Percentiles rank a stretch among this genome's conserved stretches.
phyloP scores from a whole-genome alignment of 2,888 invertebrate species.

The Caenorhabditis sp. region DNA sequence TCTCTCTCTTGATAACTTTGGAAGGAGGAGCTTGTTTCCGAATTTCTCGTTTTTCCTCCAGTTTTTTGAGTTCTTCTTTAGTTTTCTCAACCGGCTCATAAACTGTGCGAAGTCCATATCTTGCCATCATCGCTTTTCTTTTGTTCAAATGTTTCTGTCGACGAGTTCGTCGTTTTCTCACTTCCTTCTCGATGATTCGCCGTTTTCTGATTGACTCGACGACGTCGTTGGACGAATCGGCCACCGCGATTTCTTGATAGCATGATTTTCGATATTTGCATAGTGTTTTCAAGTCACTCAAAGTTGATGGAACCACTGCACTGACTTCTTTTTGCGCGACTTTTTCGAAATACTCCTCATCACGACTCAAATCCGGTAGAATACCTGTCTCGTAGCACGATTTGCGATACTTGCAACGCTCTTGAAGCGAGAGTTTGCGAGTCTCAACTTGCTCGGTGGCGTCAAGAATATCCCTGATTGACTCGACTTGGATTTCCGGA shows the following conservation, averaged over 20 bases:
- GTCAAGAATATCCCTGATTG: conserved; percentile 34
- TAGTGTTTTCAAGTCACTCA: conserved; percentile 47
- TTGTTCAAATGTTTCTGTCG: conserved; percentile 25
- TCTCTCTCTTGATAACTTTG: conserved; percentile 24
- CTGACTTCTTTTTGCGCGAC: conserved; percentile 36
- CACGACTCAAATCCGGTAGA: conserved; percentile 47
- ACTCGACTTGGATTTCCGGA: conserved; percentile 32
- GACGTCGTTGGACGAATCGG: conserved; percentile 36
- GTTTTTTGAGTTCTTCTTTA: conserved; percentile 30
- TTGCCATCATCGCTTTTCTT: conserved; percentile 21
- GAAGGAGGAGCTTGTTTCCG: conserved; percentile 20
- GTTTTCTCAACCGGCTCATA: conserved; percentile 38
- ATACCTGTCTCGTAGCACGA: conserved; percentile 63
- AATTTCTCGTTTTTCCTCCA: conserved; percentile 22
- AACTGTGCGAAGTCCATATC: conserved; percentile 22
- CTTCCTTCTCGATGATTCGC: conserved; percentile 46
- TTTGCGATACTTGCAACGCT: conserved; percentile 64
- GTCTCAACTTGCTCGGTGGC: conserved; percentile 46
- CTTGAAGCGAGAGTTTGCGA: conserved; percentile 44
- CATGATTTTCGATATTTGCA: conserved; percentile 63
- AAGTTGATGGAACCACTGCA: conserved; percentile 40
- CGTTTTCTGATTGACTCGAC: conserved; percentile 48
- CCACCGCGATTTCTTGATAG: conserved; percentile 53
- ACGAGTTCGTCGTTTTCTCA: conserved; percentile 27
- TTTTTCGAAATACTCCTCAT: conserved; percentile 29